Base-by-base conservation (phyloP, 2,888 invertebrate genomes). In the Pegoplata infirma region DNA sequence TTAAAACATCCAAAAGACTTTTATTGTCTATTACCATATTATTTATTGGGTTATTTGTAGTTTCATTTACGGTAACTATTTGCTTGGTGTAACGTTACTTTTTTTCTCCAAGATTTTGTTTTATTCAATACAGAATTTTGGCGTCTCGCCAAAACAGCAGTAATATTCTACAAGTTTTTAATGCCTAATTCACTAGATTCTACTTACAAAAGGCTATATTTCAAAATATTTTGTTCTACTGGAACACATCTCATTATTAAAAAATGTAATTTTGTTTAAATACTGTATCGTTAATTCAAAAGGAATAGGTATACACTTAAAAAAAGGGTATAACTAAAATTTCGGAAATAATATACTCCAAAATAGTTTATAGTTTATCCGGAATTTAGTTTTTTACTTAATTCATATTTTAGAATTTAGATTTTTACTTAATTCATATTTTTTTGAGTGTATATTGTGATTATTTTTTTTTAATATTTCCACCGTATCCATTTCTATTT, bases 51-150 rank as follows among this genome's bases (percentile, higher is more conserved):
- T 25, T 16, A 25, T 16, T 6, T 10, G 5, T 44, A 23, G 10
- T 10, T 16, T 40, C 23, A 21, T 51, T 3, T 40, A 51, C 21
- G 36, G 21, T 44, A 66, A n/a, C 36, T 21, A 14, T 21, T 64
- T 64, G 7, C 17, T 51, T 32, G 19, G 49, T 51, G 58, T 25
- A 64, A 58, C 58, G 72, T 58, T 73, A 64, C 55, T 73, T 56
- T 63, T 12, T 46, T 46, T 28, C 16, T 53, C n/a, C n/a, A n/a
- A n/a, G n/a, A 71, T 61, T 53, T 10, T 7, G 25, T 16, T 64
- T 64, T n/a, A 6, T 21, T 49, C 58, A 59, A 44, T 74, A 40
- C 14, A 23, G 53, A 14, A 66, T 17, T 64, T 67, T 74, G 74
- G 74, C 59, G 23, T 61, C 53, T 47, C 25, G 59, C 66, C 59